Evolutionary conservation across 1,140 invertebrate species (phyloP), one percentile per base, ranked within the genome.

Genomic region (Contarinia nasturtii): DNA sequence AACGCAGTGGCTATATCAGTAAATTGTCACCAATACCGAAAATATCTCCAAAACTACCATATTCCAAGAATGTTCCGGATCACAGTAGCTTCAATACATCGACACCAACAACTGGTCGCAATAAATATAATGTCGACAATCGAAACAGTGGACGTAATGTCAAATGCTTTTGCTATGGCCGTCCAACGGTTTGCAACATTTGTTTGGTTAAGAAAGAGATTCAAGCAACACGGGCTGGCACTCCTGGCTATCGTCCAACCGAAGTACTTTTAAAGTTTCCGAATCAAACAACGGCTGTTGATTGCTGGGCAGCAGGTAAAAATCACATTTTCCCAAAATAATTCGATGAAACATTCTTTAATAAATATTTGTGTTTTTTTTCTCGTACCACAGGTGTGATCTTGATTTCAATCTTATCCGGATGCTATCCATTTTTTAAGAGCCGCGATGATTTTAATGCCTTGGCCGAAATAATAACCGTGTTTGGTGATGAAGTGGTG

Each of bases 201-300:
- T 86, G 82, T 59, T 54, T 74, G 36, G 60, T 60, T 44, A 71
- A 72, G 47, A 69, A 72, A 48, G 58, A 69, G 19, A 71, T 78
- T 46, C 66, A 74, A 20, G 87, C 86, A 2, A 76, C 81, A 10
- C 67, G 88, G 53, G 87, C 87, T 36, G 88, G 89, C 21, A 93
- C 88, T n/a, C 84, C 86, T 19, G 88, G 61, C 48, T 92, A 86
- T 59, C 69, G 88, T 37, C 81, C 89, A 46, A 88, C 88, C 0
- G 89, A 94, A 70, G 86, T 92, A 44, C 63, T 90, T 33, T 66
- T 90, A 21, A 85, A 85, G 57, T 75, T 75, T 63, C 67, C 71
- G 11, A 63, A 77, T 45, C 86, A 90, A 67, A 79, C 80, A 7
- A 67, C 67, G 71, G 84, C 82, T 52, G 80, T 94, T 50, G 89